Conservation (phyloP, 2,113 vertebrate genomes). For the Polypterus bichir region DNA sequence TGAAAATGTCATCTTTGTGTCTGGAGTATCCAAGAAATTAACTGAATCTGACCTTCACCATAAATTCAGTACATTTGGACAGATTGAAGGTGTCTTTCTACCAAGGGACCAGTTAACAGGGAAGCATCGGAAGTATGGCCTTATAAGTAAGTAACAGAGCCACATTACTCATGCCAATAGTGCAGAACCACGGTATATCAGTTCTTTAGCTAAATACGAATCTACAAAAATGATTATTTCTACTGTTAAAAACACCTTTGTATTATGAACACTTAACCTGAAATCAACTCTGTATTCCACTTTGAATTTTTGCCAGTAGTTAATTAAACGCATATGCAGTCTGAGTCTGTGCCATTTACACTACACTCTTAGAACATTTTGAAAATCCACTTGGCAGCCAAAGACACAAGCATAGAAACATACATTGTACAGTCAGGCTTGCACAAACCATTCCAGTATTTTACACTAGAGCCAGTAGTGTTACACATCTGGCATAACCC, state of each 20-base stretch:
- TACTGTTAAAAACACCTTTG: not conserved
- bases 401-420: not conserved
- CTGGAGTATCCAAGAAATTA: slow-evolving; percentile 34
- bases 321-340: too few species aligned
- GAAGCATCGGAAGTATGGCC: slow-evolving; percentile 45
- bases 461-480: not conserved
- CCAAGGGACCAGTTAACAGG: slow-evolving; percentile 36
- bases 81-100: slow-evolving; percentile 44
- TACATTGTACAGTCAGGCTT: not conserved
- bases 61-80: slow-evolving; percentile 43
- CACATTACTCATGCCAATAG: not conserved
- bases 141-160: slow-evolving; percentile 55
- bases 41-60: slow-evolving; percentile 43
- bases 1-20: slow-evolving; percentile 46
- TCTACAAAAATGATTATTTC: not conserved
- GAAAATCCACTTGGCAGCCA: not conserved
- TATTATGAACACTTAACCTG: not conserved
- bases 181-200: not conserved
- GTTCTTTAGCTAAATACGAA: not conserved
- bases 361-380: too few species aligned
- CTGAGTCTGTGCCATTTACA: too few species aligned
- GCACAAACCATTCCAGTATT: not conserved
- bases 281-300: too few species aligned
- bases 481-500: not conserved
- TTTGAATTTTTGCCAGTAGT: too few species aligned